These are phyloP conservation scores for Notarius lentiginosus DNA, from an alignment of 2,113 vertebrate genomes.

Conservation along the genomic window DNA sequence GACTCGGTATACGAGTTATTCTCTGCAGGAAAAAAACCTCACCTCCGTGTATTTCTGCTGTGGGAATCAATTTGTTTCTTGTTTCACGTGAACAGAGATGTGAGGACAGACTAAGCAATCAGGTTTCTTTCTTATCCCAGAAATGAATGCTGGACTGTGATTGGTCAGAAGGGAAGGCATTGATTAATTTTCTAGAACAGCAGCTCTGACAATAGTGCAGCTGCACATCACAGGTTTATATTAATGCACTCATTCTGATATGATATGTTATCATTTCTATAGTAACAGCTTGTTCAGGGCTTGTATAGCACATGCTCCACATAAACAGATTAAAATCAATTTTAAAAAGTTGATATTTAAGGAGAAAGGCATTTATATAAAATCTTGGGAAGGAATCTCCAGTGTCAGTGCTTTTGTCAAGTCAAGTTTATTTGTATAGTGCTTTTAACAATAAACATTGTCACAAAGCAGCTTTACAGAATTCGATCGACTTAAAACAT, in stretches of 20 bases:
- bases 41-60: neutral
- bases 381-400: too few species aligned
- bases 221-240: neutral
- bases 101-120: neutral
- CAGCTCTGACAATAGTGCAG: neutral
- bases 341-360: too few species aligned
- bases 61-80: slow-evolving; percentile 41
- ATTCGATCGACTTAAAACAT: too few species aligned
- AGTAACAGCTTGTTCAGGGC: neutral
- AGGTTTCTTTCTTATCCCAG: neutral
- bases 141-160: neutral
- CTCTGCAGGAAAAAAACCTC: neutral
- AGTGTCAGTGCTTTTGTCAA: too few species aligned
- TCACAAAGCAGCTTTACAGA: too few species aligned
- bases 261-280: neutral
- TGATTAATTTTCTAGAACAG: neutral
- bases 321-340: too few species aligned
- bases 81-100: slow-evolving; percentile 5
- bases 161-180: neutral
- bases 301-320: too few species aligned
- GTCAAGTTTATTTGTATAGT: too few species aligned
- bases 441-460: too few species aligned
- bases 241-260: neutral
- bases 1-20: neutral
- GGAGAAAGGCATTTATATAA: too few species aligned